phyloP scores from a whole-genome alignment of 2,113 vertebrate genomes.

The Oreochromis niloticus region DNA sequence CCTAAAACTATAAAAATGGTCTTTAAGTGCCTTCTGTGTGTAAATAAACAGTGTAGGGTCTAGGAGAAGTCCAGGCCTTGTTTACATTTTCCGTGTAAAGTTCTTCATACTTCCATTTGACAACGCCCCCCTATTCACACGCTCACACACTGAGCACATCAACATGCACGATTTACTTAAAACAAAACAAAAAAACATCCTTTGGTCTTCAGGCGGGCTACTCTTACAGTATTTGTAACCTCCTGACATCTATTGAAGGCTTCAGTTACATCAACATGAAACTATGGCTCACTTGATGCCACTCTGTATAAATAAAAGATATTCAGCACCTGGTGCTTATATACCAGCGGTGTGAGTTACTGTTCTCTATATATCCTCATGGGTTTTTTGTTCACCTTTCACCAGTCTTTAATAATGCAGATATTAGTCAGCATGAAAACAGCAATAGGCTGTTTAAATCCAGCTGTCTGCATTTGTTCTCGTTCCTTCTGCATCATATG shows the following conservation, averaged over 20 bases:
- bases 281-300: conserved; percentile 9
- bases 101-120: neutral
- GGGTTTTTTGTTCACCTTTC: neutral
- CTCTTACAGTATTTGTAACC: neutral
- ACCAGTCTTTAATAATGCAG: neutral
- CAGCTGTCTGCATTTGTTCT: neutral
- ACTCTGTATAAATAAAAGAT: neutral
- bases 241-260: neutral
- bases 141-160: neutral
- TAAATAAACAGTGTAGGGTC: neutral
- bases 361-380: neutral
- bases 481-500: neutral
- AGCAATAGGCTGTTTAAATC: neutral
- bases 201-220: neutral
- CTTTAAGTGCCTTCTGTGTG: neutral
- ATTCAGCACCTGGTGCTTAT: neutral
- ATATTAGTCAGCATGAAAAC: neutral
- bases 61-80: neutral
- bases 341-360: neutral
- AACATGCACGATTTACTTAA: neutral
- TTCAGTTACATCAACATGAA: conserved; percentile 34
- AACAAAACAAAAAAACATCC: neutral
- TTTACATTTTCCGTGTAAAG: neutral
- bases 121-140: neutral
- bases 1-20: neutral